Evolutionary conservation across 2,797 vertebrate genomes (phyloP).

Genomic region (Emys orbicularis): DNA sequence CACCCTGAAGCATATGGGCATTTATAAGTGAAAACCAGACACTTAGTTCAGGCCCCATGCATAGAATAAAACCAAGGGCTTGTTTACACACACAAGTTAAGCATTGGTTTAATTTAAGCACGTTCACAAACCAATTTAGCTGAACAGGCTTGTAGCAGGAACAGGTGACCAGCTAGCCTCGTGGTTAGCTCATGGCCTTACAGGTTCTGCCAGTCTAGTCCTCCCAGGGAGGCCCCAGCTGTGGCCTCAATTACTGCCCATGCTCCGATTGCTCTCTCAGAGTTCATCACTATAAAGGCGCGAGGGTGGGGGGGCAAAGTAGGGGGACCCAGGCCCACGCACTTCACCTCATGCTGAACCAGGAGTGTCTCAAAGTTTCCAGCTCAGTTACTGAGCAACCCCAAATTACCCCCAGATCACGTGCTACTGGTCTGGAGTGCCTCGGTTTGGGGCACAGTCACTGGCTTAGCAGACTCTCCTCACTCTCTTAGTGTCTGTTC

Average conservation of each 20-base stretch:
- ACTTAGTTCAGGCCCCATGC: not conserved
- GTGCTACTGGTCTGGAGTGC: not conserved
- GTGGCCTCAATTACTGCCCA: not conserved
- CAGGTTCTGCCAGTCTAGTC: not conserved
- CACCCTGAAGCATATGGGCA: not conserved
- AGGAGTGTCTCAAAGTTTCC: not conserved
- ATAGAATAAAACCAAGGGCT: not conserved
- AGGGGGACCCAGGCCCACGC: not conserved
- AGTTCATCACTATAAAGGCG: no score
- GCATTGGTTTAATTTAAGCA: not conserved
- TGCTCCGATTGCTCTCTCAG: not conserved
- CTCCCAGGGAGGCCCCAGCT: not conserved
- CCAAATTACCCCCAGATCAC: not conserved
- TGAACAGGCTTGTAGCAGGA: not conserved
- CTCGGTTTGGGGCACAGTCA: not conserved
- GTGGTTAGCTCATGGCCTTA: not conserved
- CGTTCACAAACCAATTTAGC: not conserved
- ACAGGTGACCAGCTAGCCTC: not conserved
- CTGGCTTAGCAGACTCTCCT: no score
- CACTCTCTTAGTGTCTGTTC: no score
- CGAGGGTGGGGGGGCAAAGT: accelerated
- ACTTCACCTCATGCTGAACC: not conserved
- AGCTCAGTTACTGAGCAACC: not conserved
- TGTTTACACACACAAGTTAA: not conserved
- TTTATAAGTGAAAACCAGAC: not conserved